Evolutionary conservation across 2,888 invertebrate species (phyloP).

Genomic region (Drosophila pseudotakahashii): DNA sequence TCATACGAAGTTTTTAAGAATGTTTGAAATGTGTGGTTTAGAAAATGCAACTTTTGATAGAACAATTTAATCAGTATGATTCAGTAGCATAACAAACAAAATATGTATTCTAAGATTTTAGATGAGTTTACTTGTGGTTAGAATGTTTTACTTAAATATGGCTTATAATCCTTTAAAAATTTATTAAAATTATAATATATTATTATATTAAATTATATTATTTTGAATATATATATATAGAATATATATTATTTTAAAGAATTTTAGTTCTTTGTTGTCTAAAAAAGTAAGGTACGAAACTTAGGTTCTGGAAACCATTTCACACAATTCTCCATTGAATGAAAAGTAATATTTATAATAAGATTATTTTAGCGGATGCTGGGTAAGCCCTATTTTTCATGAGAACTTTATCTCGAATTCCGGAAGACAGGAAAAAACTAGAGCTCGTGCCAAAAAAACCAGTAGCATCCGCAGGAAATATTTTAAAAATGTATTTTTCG

Average conservation of each 20-base stretch:
- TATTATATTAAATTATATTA: too few species aligned
- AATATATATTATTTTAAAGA: too few species aligned
- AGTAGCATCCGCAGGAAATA: background rate
- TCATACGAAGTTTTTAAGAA: background rate
- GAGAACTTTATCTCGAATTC: background rate
- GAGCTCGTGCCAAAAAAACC: background rate
- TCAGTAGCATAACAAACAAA: background rate
- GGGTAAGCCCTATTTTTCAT: background rate
- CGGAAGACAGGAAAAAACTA: background rate
- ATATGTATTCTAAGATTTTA: background rate
- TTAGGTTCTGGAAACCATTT: too few species aligned
- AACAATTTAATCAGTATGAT: background rate
- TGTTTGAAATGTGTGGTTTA: background rate
- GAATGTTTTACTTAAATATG: background rate
- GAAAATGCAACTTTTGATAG: background rate
- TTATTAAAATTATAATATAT: too few species aligned
- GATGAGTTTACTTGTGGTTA: background rate
- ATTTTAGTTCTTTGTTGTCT: too few species aligned
- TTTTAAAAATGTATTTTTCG: background rate
- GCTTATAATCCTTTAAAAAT: too few species aligned
- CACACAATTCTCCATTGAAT: too few species aligned
- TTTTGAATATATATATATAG: too few species aligned
- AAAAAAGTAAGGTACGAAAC: too few species aligned
- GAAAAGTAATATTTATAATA: too few species aligned
- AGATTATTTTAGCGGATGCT: background rate